These are phyloP conservation scores for Knipowitschia caucasica DNA, from an alignment of 2,797 vertebrate species.

Conservation along the genomic window DNA sequence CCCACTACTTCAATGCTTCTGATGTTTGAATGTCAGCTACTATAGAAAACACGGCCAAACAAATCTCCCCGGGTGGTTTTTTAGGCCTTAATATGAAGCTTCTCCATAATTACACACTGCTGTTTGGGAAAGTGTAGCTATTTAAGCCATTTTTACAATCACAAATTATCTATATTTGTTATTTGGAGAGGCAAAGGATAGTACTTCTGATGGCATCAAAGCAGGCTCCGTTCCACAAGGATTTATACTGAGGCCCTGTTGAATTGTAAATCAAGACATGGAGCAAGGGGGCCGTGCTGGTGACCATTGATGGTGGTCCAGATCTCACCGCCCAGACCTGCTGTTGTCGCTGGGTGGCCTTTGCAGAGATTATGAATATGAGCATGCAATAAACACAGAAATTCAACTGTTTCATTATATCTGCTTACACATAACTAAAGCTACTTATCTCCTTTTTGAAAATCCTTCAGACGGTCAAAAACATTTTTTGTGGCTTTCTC, in stretches of 20 bases:
- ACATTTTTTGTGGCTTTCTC: too few relatives aligned
- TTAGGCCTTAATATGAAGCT: constrained; percentile 31
- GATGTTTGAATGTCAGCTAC: constrained; percentile 44
- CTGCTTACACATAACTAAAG: not conserved
- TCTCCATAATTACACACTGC: constrained; percentile 22
- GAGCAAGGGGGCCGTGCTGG: constrained; percentile 57
- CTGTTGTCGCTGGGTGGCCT: constrained; percentile 70
- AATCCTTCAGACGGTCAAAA: too few relatives aligned
- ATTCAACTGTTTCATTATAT: not conserved
- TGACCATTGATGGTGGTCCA: constrained; percentile 71
- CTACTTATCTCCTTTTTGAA: not conserved
- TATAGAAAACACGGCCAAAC: constrained; percentile 33
- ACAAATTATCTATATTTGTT: constrained; percentile 24
- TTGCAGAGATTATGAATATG: constrained; percentile 44
- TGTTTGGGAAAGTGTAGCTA: constrained; percentile 2
- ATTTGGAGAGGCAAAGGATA: constrained; percentile 34
- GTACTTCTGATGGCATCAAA: constrained; percentile 52
- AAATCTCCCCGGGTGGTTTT: constrained; percentile 33
- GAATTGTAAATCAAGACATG: constrained; percentile 63
- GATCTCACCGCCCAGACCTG: constrained; percentile 57
- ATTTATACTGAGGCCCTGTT: constrained; percentile 63
- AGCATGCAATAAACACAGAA: constrained; percentile 37
- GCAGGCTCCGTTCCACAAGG: constrained; percentile 53
- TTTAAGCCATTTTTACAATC: constrained; percentile 11
- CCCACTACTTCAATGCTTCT: constrained; percentile 28